phyloP scores from a whole-genome alignment of 2,113 vertebrate species.

The Conger conger region DNA sequence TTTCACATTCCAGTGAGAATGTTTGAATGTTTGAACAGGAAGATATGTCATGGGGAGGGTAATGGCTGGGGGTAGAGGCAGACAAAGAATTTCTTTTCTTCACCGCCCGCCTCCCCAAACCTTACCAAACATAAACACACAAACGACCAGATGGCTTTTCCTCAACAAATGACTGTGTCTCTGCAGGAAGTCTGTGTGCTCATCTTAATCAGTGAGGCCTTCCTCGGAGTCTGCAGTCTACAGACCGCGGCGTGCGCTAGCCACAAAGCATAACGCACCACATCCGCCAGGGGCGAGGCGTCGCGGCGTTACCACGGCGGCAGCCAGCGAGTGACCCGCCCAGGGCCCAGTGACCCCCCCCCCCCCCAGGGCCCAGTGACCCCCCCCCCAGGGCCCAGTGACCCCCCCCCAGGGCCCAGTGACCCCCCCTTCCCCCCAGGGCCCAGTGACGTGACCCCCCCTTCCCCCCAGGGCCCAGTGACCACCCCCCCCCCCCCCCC shows the following conservation, averaged over 20 bases:
- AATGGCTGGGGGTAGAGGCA: background rate
- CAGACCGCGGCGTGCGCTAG: background rate
- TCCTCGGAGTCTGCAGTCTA: background rate
- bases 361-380: background rate
- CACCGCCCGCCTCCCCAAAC: no score
- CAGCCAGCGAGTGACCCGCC: background rate
- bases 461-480: no score
- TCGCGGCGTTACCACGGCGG: background rate
- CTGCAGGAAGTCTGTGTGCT: background rate
- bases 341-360: no score
- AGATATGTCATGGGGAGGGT: background rate
- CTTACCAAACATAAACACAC: background rate
- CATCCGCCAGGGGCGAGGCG: background rate
- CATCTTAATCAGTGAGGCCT: background rate
- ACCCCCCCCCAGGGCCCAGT: background rate
- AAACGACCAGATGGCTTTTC: background rate
- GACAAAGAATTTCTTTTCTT: background rate
- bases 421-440: no score
- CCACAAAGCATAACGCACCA: background rate
- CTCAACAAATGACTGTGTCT: background rate
- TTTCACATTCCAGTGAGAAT: background rate
- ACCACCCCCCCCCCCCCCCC: background rate
- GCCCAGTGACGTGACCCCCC: background rate
- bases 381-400: no score
- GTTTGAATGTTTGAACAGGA: background rate